These are phyloP conservation scores for Aspiorhynchus laticeps DNA, from an alignment of 2,113 vertebrate species.

Conservation along the genomic window DNA sequence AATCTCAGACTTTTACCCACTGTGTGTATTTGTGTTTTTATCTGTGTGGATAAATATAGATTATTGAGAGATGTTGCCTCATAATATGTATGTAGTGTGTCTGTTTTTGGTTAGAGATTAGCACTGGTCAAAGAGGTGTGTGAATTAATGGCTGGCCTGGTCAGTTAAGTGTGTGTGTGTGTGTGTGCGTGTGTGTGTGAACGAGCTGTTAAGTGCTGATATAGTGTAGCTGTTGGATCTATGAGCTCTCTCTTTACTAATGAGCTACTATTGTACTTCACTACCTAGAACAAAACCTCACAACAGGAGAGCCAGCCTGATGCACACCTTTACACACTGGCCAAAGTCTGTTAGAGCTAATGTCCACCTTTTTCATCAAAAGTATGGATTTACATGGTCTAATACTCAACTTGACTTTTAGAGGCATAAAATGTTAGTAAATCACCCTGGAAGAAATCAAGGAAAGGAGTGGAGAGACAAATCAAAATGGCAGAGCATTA, in stretches of 20 bases:
- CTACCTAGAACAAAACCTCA: constrained; percentile 53
- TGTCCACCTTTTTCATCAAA: constrained; percentile 18
- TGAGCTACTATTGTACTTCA: constrained; percentile 55
- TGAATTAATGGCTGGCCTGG: constrained; percentile 36
- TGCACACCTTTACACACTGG: constrained; percentile 62
- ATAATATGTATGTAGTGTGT: constrained; percentile 2
- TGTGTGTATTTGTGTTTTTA: not conserved
- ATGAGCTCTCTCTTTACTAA: constrained; percentile 56
- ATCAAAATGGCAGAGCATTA: not conserved
- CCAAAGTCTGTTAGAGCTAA: constrained; percentile 44
- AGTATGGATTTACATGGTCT: constrained; percentile 18
- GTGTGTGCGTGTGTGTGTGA: constrained; percentile 28
- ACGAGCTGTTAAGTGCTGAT: constrained; percentile 50
- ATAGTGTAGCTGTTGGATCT: constrained; percentile 54
- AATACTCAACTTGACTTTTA: not conserved
- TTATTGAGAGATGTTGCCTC: not conserved
- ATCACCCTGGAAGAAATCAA: not conserved
- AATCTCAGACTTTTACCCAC: constrained; percentile 25
- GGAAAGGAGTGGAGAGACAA: not conserved
- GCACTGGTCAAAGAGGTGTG: constrained; percentile 26
- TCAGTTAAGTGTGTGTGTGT: constrained; percentile 17
- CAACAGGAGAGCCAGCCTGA: constrained; percentile 42
- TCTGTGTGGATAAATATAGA: not conserved
- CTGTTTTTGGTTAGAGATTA: constrained; percentile 42
- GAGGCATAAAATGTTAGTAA: not conserved